Conservation (phyloP, 2,113 vertebrate genomes). For the Menidia beryllina region DNA sequence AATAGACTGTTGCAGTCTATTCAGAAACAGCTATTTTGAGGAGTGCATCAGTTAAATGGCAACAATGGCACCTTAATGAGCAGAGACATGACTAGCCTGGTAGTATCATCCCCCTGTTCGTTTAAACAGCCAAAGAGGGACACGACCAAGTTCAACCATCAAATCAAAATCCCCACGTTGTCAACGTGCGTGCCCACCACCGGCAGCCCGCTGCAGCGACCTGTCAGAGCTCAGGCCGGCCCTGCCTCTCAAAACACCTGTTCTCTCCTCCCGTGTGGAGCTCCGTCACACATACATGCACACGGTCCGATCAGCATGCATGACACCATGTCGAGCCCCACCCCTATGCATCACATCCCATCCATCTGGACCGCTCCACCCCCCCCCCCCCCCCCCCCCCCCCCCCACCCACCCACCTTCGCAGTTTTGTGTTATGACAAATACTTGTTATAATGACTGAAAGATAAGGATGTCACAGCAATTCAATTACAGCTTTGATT, state of each 20-base stretch:
- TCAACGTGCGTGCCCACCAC: neutral
- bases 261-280: constrained; percentile 3
- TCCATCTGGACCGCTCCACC: constrained; percentile 75
- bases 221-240: constrained; percentile 35
- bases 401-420: too few relatives aligned
- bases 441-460: constrained; percentile 35
- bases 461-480: constrained; percentile 42
- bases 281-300: neutral
- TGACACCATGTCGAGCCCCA: constrained; percentile 28
- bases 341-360: constrained; percentile 63
- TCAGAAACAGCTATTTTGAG: too few relatives aligned
- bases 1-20: too few relatives aligned
- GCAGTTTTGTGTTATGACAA: constrained; percentile 32
- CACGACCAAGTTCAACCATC: constrained; percentile 55
- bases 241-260: constrained; percentile 48
- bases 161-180: constrained; percentile 35
- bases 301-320: constrained; percentile 38
- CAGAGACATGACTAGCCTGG: neutral
- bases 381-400: too few relatives aligned
- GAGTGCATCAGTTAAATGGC: too few relatives aligned
- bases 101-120: constrained; percentile 21
- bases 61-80: neutral
- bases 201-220: constrained; percentile 35
- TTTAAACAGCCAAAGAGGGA: constrained; percentile 29
- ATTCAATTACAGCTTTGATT: constrained; percentile 49